A percentile compares a stretch with the other conserved stretches of the same genome.
Conservation (phyloP, 2,888 invertebrate species). For the Beris chalybata region DNA sequence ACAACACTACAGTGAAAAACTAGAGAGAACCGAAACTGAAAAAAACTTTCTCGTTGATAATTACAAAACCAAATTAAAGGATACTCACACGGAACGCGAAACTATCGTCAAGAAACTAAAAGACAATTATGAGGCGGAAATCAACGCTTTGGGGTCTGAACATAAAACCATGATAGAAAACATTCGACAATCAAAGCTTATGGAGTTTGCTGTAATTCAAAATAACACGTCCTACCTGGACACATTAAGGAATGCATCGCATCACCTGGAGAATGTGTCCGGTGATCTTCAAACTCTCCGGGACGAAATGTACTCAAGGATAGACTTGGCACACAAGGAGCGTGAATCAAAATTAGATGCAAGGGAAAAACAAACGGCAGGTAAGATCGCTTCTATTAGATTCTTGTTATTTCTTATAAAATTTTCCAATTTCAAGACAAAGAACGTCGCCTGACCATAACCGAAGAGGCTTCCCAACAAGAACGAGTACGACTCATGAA, state of each 20-base stretch:
- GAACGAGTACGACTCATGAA: conserved; percentile 53
- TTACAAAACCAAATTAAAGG: conserved; percentile 45
- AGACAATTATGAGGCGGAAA: conserved; percentile 48
- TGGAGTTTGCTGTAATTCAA: conserved; percentile 52
- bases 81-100: conserved; percentile 48
- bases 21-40: conserved; percentile 44
- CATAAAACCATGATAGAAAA: conserved; percentile 49
- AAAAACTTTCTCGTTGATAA: conserved; percentile 44
- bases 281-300: conserved; percentile 49
- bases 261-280: conserved; percentile 47
- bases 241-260: conserved; percentile 51
- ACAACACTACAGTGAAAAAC: conserved; percentile 47
- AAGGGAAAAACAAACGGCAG: conserved; percentile 49
- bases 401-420: background rate
- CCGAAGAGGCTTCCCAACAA: conserved; percentile 47
- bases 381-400: conserved; percentile 22
- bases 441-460: conserved; percentile 48
- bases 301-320: conserved; percentile 47
- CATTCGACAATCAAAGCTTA: conserved; percentile 52
- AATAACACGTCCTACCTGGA: conserved; percentile 54
- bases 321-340: conserved; percentile 47
- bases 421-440: conserved; percentile 41
- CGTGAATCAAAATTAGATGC: conserved; percentile 47
- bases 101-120: conserved; percentile 48
- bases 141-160: conserved; percentile 47